Base-by-base conservation (phyloP, 2,797 vertebrate species). In the Babyrousa celebensis region DNA sequence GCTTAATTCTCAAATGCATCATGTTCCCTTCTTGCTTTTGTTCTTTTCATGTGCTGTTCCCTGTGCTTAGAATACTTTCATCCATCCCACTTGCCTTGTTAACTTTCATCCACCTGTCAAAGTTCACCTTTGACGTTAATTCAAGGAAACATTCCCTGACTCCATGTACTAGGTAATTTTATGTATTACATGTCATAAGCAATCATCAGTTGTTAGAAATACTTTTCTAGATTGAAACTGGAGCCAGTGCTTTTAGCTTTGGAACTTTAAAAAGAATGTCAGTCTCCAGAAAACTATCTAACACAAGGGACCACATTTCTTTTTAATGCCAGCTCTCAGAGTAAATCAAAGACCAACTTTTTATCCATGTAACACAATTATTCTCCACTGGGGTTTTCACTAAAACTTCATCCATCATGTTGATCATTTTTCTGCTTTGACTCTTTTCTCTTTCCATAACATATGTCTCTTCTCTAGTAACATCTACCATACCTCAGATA, bases 291-390 rank as follows among this genome's bases (percentile, higher is more conserved):
- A 95, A 93, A 58, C 25, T 8, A 20, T 58, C 43, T 85, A 71
- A 83, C 36, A 62, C 21, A 70, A 65, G n/a, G 9, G 52, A 63
- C 8, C 48, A 48, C 36, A 25, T 67, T 89, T 93, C 68, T 92
- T 91, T 95, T 86, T 48, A 70, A 78, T 43, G 63, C 91, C 58
- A 88, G 16, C 27, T 88, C 71, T 90, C 25, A 11, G 36, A 70
- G 82, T 48, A 80, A 96, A 92, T 54, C 36, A 93, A 58, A 84
- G 52, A 78, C 9, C 4, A 71, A 29, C 5, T 36, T 79, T 91
- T 63, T 80, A 78, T 43, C 82, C 5, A 72, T 36, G 89, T 12
- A 23, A 74, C 14, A 23, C 27, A 90, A 65, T 86, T 67, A 83
- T 63, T 82, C 40, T 63, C 70, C 43, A n/a, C 0, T 67, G 25